A percentile compares a stretch with the other conserved stretches of the same genome.
phyloP scores from a whole-genome alignment of 2,113 vertebrate species.

The Oreochromis niloticus region DNA sequence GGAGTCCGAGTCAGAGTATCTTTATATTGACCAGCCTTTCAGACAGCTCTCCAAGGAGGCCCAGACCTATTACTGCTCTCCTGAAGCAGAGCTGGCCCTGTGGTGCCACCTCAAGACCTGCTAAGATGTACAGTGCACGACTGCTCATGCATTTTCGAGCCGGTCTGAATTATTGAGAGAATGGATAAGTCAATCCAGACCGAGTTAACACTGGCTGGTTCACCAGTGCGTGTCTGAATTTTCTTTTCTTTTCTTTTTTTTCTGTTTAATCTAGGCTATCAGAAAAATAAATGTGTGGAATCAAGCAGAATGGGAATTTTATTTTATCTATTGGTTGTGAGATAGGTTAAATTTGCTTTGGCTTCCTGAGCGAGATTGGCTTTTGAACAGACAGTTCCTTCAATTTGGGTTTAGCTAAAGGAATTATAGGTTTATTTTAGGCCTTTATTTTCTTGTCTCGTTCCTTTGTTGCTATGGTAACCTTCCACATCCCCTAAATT shows the following conservation, averaged over 20 bases:
- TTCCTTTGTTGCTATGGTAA: conserved; percentile 75
- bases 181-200: conserved; percentile 27
- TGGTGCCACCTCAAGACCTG: conserved; percentile 3
- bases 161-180: conserved; percentile 49
- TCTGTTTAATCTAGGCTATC: conserved; percentile 10
- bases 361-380: conserved; percentile 24
- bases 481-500: conserved; percentile 63
- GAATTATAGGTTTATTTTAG: conserved; percentile 67
- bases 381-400: conserved; percentile 44
- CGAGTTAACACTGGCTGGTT: neutral
- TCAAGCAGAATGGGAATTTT: conserved; percentile 40
- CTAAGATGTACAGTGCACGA: conserved; percentile 7
- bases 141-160: conserved; percentile 20
- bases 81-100: neutral
- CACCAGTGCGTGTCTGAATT: neutral
- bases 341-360: conserved; percentile 33
- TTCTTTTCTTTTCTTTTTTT: neutral
- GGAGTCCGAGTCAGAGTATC: neutral
- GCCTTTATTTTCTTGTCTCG: conserved; percentile 63
- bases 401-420: conserved; percentile 53
- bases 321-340: neutral
- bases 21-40: conserved; percentile 12
- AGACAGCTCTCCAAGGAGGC: conserved; percentile 1
- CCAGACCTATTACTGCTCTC: neutral
- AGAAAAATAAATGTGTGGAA: conserved; percentile 48